phyloP scores from a whole-genome alignment of 2,113 vertebrate genomes.

The Hucho hucho region DNA sequence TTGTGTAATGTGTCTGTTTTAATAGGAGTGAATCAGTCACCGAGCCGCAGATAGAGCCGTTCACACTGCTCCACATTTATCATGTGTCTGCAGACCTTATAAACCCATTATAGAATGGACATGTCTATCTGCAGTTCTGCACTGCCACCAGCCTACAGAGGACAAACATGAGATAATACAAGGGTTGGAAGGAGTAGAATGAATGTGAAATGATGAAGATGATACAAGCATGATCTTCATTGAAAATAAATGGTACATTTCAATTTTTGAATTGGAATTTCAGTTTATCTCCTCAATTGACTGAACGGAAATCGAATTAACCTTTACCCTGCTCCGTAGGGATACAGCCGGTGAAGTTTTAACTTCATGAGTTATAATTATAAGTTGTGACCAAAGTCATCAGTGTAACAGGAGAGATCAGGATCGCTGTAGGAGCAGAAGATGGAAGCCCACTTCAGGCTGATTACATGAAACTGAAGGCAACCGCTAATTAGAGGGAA shows the following conservation, averaged over 20 bases:
- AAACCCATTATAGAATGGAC: constrained; percentile 43
- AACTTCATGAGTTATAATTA: constrained; percentile 47
- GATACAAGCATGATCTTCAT: neutral
- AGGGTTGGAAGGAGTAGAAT: neutral
- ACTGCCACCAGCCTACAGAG: neutral
- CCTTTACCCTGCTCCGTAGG: neutral
- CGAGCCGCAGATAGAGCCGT: neutral
- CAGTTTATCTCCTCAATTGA: too few species aligned
- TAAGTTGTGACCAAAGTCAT: constrained; percentile 52
- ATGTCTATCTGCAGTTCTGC: neutral
- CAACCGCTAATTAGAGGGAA: constrained; percentile 55
- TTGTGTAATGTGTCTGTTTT: constrained; percentile 39
- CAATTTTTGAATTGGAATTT: too few species aligned
- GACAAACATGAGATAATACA: neutral
- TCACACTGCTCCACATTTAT: constrained; percentile 5
- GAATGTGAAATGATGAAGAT: neutral
- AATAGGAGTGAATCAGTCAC: constrained; percentile 29
- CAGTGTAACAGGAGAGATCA: constrained; percentile 44
- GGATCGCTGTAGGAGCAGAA: constrained; percentile 47
- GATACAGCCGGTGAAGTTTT: constrained; percentile 31
- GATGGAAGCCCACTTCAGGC: constrained; percentile 44
- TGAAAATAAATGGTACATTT: too few species aligned
- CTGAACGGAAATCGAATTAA: too few species aligned
- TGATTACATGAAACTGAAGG: constrained; percentile 47
- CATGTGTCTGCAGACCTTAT: constrained; percentile 31